Base-by-base conservation (phyloP, 2,797 vertebrate genomes). In the Acomys russatus region DNA sequence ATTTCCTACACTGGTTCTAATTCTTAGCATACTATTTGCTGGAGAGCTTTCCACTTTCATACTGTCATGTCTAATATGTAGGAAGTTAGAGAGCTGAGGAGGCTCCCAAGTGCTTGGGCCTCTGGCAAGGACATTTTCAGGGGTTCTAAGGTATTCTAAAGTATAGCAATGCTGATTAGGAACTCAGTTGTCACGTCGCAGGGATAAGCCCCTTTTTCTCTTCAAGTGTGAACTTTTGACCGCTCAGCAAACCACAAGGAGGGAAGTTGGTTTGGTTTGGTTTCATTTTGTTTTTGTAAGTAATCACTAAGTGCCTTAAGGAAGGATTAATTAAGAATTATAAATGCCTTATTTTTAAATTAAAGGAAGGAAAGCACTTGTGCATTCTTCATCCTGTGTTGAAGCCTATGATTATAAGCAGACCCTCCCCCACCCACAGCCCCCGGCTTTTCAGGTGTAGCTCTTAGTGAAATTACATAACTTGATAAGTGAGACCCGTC, bases 291-390 rank as follows among this genome's bases (percentile, higher is more conserved):
- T 94, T 49, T 86, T 88, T 86, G 28, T 8, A 4, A 79, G 20
- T 66, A 73, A 97, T 79, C 74, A 15, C 33, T 1, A 71, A 85
- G 25, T 23, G 82, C 74, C 93, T 92, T 89, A 64, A 68, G 85
- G 22, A 49, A 74, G 56, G 61, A 85, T 94, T 85, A 84, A 76
- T 96, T 83, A 83, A 59, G 97, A 79, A 44, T 95, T 95, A 77
- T 22, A 95, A 78, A 84, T 90, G 51, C 61, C 92, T 92, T 92
- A 38, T 87, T 93, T 96, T 96, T 94, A 92, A 93, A 95, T 88
- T 84, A 93, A 90, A 59, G 64, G 25, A 68, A 86, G 76, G 51
- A 85, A 93, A 63, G 56, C 3, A 0, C 54, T 93, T 77, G 3
- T 61, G 0, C 8, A 0, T 95, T 88, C 51, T 97, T 93, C 93